Conservation (phyloP, 1,140 invertebrate species). For the Coptotermes formosanus region DNA sequence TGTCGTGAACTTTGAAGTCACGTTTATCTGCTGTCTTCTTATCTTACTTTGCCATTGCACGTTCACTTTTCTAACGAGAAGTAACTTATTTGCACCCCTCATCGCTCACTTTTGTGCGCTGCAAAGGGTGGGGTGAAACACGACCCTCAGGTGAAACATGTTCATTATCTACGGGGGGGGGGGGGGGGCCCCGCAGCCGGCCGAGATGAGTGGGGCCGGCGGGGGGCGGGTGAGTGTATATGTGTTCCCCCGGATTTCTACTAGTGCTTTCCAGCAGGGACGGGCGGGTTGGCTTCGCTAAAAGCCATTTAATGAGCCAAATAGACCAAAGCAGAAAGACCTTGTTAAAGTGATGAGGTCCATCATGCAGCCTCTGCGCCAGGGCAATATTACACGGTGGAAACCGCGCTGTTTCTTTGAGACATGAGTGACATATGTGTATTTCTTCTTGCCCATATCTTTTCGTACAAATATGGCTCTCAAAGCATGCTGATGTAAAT, state of each 20-base stretch:
- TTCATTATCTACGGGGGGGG: conserved; percentile 1
- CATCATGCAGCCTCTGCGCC: not conserved
- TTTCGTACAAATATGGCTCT: no score
- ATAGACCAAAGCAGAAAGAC: conserved; percentile 25
- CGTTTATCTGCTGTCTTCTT: no score
- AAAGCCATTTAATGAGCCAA: conserved; percentile 30
- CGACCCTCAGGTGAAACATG: conserved; percentile 12
- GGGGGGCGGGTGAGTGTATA: not conserved
- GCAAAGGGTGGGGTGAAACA: not conserved
- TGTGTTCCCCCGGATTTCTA: not conserved
- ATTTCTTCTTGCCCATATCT: no score
- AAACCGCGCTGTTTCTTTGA: not conserved
- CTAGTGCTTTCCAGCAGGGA: not conserved
- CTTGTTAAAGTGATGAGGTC: conserved; percentile 29
- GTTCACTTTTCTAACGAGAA: not conserved
- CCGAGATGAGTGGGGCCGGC: not conserved
- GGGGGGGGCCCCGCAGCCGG: not conserved
- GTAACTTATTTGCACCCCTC: not conserved
- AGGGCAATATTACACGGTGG: not conserved
- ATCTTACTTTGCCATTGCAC: not conserved
- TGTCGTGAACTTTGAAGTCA: no score
- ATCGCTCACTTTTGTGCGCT: not conserved
- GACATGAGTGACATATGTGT: not conserved
- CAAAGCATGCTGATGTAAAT: no score
- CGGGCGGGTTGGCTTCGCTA: not conserved